Percentiles rank a stretch among this genome's conserved stretches.
phyloP scores from a whole-genome alignment of 2,113 vertebrate species.

The Erinaceus europaeus region DNA sequence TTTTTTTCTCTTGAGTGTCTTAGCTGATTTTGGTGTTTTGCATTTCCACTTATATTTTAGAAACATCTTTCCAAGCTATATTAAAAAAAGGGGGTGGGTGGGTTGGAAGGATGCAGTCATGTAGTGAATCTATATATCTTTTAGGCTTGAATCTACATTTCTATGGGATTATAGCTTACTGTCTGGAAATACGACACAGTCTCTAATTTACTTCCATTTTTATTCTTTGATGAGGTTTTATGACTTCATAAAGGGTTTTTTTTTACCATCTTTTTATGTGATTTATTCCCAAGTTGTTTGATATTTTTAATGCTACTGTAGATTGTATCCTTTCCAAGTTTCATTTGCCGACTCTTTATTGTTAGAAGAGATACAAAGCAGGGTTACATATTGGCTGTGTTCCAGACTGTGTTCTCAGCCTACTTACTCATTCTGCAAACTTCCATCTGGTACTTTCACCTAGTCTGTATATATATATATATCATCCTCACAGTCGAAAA shows the following conservation, averaged over 20 bases:
- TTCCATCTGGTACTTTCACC: too few species aligned
- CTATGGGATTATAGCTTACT: not conserved
- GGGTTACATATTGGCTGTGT: not conserved
- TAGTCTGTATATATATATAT: too few species aligned
- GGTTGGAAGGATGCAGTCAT: not conserved
- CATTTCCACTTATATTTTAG: not conserved
- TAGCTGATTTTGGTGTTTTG: not conserved
- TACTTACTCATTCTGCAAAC: too few species aligned
- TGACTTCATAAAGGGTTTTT: not conserved
- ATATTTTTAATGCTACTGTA: conserved; percentile 1
- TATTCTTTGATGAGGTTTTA: not conserved
- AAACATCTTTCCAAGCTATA: not conserved
- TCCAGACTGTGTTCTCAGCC: too few species aligned
- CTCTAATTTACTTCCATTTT: not conserved
- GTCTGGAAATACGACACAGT: not conserved
- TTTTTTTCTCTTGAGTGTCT: not conserved
- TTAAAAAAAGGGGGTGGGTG: not conserved
- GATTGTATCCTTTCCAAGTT: not conserved
- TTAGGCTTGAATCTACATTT: not conserved
- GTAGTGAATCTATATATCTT: not conserved
- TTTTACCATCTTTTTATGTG: not conserved
- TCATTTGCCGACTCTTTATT: conserved; percentile 1
- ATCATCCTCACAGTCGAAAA: not conserved
- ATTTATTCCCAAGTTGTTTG: not conserved
- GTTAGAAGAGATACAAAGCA: not conserved